phyloP scores from a whole-genome alignment of 2,797 vertebrate species.

The Cynopterus sphinx region DNA sequence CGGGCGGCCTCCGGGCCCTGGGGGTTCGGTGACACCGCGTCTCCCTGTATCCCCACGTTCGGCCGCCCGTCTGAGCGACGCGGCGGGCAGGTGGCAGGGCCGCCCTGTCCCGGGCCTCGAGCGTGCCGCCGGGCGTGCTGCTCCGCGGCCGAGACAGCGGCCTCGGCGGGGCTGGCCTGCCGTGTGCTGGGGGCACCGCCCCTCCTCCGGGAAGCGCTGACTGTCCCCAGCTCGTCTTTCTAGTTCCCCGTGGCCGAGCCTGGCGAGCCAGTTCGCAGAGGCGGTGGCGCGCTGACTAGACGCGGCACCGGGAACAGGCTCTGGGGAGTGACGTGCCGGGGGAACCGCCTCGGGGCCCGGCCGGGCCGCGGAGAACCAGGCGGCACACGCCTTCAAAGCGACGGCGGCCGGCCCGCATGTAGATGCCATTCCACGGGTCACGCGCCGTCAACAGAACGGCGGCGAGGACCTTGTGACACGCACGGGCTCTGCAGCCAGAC shows the following conservation, averaged over 20 bases:
- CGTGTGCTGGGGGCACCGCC: too few relatives aligned
- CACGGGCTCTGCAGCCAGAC: neutral
- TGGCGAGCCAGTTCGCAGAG: neutral
- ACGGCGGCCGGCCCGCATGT: rapidly evolving
- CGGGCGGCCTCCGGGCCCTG: neutral
- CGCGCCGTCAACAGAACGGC: rapidly evolving
- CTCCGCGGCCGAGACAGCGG: too few relatives aligned
- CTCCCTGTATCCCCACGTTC: rapidly evolving
- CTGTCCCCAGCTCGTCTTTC: neutral
- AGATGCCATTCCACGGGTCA: rapidly evolving
- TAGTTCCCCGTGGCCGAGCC: rapidly evolving
- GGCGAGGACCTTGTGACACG: neutral
- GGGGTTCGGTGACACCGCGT: neutral
- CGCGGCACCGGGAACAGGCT: rapidly evolving
- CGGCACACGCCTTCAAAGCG: neutral
- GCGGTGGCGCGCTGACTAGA: neutral
- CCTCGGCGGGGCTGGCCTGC: neutral
- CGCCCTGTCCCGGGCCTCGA: rapidly evolving
- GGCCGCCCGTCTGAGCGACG: rapidly evolving
- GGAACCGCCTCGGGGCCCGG: too few relatives aligned
- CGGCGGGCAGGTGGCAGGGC: rapidly evolving
- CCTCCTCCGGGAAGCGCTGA: neutral
- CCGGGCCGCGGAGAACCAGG: neutral
- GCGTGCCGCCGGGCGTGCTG: too few relatives aligned
- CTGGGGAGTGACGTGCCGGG: rapidly evolving